Evolutionary conservation across 1,140 invertebrate species (phyloP).

Genomic region (Gryon sp.): DNA sequence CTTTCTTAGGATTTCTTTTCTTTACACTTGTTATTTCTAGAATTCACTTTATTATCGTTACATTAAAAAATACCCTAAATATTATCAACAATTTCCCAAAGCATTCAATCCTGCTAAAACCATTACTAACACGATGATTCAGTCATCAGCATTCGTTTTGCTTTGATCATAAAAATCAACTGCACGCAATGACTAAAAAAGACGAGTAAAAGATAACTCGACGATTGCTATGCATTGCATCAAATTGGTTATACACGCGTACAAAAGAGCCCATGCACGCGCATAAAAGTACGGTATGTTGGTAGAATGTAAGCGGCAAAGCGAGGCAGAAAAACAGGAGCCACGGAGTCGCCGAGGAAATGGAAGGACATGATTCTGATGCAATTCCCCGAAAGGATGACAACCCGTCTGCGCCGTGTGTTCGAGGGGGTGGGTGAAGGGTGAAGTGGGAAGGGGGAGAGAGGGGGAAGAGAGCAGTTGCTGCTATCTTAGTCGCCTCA

Average conservation of each 20-base stretch:
- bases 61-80: no score
- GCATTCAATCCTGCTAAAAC: no score
- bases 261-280: conserved; percentile 35
- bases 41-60: no score
- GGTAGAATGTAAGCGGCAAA: conserved; percentile 34
- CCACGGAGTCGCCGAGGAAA: conserved; percentile 34
- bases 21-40: no score
- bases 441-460: no score
- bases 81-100: no score
- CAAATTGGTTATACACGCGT: conserved; percentile 49
- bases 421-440: no score
- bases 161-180: conserved; percentile 8
- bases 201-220: conserved; percentile 33
- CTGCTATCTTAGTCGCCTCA: conserved; percentile 80
- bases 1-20: no score
- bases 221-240: conserved; percentile 33
- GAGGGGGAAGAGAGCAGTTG: conserved; percentile 64
- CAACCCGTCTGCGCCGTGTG: conserved; percentile 25
- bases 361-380: conserved; percentile 42
- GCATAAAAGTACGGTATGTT: conserved; percentile 33
- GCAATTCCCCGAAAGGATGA: conserved; percentile 62
- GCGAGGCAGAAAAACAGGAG: conserved; percentile 50
- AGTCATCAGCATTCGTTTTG: no score
- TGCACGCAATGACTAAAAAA: conserved; percentile 10
- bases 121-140: no score